Percentiles rank a stretch among this genome's conserved stretches.
Evolutionary conservation across 2,113 vertebrate species (phyloP).

Genomic region (Cryptotis parvus): DNA sequence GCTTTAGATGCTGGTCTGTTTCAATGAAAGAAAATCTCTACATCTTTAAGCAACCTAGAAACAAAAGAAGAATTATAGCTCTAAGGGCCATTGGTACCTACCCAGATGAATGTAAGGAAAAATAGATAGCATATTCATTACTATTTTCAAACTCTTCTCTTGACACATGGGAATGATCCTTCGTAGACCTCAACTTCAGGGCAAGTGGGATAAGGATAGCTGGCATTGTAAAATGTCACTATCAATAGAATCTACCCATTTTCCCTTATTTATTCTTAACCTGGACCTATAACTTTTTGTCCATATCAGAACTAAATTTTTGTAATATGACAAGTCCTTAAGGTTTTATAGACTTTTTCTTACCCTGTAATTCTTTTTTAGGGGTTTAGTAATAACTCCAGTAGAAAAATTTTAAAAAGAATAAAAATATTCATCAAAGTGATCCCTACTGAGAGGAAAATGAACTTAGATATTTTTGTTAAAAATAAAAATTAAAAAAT

Average conservation of each 20-base stretch:
- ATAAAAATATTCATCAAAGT: conserved; percentile 56
- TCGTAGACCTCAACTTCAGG: conserved; percentile 49
- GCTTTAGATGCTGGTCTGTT: conserved; percentile 54
- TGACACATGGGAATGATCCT: conserved; percentile 53
- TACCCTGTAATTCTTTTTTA: conserved; percentile 74
- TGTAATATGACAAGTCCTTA: conserved; percentile 77
- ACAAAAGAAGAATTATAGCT: conserved; percentile 70
- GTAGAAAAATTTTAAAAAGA: conserved; percentile 65
- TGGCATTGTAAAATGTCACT: conserved; percentile 67
- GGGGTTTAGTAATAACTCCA: conserved; percentile 52
- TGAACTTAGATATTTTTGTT: conserved; percentile 62
- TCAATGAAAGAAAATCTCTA: conserved; percentile 55
- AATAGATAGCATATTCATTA: conserved; percentile 43
- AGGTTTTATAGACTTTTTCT: conserved; percentile 80
- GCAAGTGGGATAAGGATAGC: conserved; percentile 60
- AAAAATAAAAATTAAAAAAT: conserved; percentile 56
- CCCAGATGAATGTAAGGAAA: conserved; percentile 50
- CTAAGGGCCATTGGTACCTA: conserved; percentile 55
- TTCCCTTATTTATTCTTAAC: conserved; percentile 76
- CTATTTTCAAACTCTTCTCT: conserved; percentile 58
- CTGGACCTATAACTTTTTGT: conserved; percentile 78
- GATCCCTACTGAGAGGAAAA: conserved; percentile 73
- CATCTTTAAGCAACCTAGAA: conserved; percentile 61
- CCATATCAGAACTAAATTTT: conserved; percentile 73
- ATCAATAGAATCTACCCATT: conserved; percentile 72